phyloP scores from a whole-genome alignment of 2,113 vertebrate genomes.

The Chrysemys picta region DNA sequence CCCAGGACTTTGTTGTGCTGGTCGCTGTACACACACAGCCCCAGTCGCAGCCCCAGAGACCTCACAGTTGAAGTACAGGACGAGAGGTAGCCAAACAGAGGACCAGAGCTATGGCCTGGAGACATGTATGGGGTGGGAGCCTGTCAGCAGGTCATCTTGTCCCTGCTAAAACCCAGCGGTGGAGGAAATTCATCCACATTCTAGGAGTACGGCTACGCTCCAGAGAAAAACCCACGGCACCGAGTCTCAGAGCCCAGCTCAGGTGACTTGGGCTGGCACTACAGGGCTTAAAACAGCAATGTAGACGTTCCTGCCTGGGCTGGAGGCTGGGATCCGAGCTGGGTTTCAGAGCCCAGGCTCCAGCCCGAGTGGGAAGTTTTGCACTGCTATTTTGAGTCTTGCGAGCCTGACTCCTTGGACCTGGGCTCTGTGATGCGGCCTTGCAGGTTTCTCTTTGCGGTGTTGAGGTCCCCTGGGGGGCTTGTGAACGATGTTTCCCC shows the following conservation, averaged over 20 bases:
- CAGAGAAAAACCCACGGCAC: no score
- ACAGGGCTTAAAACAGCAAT: no score
- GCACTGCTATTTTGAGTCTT: not conserved
- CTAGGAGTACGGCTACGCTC: no score
- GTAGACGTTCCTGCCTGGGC: no score
- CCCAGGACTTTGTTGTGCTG: no score
- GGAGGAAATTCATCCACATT: not conserved
- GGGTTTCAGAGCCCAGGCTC: not conserved
- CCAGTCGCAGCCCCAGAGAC: not conserved
- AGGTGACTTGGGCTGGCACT: no score
- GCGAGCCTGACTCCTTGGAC: not conserved
- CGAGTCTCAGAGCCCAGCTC: no score
- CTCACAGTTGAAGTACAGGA: no score
- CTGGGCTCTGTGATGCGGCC: not conserved
- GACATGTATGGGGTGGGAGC: not conserved
- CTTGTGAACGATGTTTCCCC: not conserved
- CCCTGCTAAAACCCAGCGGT: no score
- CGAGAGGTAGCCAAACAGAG: not conserved
- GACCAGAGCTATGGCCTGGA: not conserved
- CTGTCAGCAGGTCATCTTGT: no score
- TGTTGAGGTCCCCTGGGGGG: no score
- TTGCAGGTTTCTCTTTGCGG: not conserved
- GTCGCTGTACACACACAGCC: not conserved
- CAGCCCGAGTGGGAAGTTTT: not conserved
- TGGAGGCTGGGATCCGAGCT: not conserved